Evolutionary conservation across 1,140 invertebrate genomes (phyloP).

Genomic region (Saccostrea glomerata): DNA sequence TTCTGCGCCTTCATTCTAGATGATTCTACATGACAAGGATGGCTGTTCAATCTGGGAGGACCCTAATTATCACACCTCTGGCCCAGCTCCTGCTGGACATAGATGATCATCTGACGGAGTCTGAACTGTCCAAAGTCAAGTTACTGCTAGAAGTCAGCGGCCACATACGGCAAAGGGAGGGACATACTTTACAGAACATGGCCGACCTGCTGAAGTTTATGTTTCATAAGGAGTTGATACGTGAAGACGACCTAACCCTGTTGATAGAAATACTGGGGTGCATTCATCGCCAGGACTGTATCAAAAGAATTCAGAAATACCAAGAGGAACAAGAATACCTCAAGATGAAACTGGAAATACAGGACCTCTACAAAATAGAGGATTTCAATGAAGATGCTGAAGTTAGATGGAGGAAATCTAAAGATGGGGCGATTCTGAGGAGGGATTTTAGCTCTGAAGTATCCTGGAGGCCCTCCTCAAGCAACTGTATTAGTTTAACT

Average conservation of each 20-base stretch:
- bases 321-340: not conserved
- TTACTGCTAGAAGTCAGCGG: not conserved
- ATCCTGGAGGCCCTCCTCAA: not conserved
- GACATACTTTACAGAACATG: not conserved
- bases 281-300: not conserved
- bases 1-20: no score
- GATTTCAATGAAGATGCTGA: not conserved
- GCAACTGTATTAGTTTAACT: not conserved
- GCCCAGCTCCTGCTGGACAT: not conserved
- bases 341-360: not conserved
- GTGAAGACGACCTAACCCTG: not conserved
- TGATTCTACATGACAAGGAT: not conserved
- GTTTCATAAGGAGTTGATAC: not conserved
- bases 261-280: not conserved
- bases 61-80: not conserved
- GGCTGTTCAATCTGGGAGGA: not conserved
- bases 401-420: not conserved
- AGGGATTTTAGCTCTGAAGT: not conserved
- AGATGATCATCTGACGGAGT: not conserved
- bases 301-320: not conserved
- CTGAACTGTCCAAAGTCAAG: not conserved
- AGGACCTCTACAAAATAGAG: not conserved
- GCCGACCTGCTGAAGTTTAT: not conserved
- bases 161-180: not conserved
- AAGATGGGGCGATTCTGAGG: not conserved